phyloP scores from a whole-genome alignment of 2,888 invertebrate genomes.

The Linnaemya vulpina region DNA sequence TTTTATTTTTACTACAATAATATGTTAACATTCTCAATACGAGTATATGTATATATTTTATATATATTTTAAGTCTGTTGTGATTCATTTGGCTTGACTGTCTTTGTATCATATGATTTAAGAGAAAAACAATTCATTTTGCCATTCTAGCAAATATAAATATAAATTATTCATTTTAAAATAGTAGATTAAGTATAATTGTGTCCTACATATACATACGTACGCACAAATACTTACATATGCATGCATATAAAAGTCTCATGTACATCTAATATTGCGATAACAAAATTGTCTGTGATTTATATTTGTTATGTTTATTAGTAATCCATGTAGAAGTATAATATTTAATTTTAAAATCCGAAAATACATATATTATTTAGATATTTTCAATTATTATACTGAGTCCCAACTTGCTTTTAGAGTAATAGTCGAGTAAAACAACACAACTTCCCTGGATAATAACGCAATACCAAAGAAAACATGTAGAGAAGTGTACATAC shows the following conservation, averaged over 20 bases:
- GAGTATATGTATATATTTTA: neutral
- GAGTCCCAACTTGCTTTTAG: too few relatives aligned
- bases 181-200: conserved; percentile 4
- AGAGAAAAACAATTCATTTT: neutral
- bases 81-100: neutral
- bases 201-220: neutral
- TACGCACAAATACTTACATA: neutral
- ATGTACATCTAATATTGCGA: conserved; percentile 10
- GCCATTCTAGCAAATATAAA: neutral
- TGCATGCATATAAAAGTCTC: neutral
- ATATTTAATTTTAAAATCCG: too few relatives aligned
- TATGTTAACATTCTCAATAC: conserved; percentile 1
- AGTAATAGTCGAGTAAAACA: too few relatives aligned
- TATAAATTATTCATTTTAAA: conserved; percentile 28
- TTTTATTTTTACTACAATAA: neutral
- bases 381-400: too few relatives aligned
- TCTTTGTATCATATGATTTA: neutral
- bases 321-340: too few relatives aligned
- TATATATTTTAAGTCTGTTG: neutral
- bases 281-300: neutral
- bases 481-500: too few relatives aligned
- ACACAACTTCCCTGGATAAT: too few relatives aligned
- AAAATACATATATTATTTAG: too few relatives aligned
- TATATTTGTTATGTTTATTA: too few relatives aligned
- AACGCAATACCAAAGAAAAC: too few relatives aligned